Conservation (phyloP, 2,888 invertebrate genomes). For the Syrista parreyssii region DNA sequence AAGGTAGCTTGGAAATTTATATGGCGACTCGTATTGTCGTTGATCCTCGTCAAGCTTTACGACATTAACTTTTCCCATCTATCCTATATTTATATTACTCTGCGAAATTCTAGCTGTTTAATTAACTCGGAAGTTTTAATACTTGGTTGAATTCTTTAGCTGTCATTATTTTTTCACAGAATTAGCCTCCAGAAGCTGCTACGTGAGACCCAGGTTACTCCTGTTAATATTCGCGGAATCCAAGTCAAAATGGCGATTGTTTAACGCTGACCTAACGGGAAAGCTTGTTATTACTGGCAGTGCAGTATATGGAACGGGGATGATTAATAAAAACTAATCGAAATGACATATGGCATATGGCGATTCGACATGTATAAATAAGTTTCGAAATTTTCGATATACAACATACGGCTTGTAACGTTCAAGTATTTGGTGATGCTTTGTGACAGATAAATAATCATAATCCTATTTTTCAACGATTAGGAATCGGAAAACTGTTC, state of each 20-base stretch:
- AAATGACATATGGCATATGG: background rate
- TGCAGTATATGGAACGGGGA: background rate
- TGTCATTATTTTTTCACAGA: background rate
- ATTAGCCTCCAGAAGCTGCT: background rate
- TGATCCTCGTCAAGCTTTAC: background rate
- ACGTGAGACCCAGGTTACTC: background rate
- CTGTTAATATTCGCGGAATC: background rate
- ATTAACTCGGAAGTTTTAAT: background rate
- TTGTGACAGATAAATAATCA: background rate
- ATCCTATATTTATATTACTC: background rate
- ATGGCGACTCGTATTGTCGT: background rate
- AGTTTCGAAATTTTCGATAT: background rate
- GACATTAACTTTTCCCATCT: background rate
- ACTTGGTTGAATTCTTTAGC: background rate
- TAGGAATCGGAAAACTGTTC: background rate
- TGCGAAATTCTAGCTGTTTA: background rate
- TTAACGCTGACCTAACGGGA: background rate
- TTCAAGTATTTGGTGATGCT: background rate
- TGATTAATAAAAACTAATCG: background rate
- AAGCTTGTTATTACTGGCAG: background rate
- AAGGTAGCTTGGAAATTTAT: background rate
- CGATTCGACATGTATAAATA: background rate
- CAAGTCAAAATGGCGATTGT: background rate
- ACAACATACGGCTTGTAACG: background rate
- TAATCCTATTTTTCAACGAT: background rate